phyloP scores from a whole-genome alignment of 2,797 vertebrate species.

The Lepilemur ruficaudatus region DNA sequence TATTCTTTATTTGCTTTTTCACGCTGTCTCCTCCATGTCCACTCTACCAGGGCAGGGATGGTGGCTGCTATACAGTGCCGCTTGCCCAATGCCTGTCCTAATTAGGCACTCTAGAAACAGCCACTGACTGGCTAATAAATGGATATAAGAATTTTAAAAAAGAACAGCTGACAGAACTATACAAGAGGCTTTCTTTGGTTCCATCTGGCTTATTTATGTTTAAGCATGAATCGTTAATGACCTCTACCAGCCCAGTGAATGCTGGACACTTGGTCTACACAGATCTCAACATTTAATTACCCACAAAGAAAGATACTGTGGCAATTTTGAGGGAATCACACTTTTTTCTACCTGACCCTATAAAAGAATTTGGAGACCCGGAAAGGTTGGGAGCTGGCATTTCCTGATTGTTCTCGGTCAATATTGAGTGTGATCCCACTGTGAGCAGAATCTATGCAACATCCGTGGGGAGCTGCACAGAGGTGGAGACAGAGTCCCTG shows the following conservation, averaged over 20 bases:
- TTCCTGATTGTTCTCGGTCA: background rate
- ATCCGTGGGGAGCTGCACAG: background rate
- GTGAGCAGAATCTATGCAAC: background rate
- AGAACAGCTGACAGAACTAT: background rate
- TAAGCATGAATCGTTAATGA: background rate
- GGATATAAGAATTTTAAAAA: background rate
- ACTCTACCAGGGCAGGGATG: background rate
- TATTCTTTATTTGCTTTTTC: background rate
- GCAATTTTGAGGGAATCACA: background rate
- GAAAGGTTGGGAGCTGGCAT: background rate
- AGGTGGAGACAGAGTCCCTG: background rate
- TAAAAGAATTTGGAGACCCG: background rate
- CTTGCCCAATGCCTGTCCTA: background rate
- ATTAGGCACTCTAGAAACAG: background rate
- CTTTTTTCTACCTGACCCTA: background rate
- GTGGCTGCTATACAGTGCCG: too few relatives aligned
- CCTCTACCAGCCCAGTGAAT: background rate
- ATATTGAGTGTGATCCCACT: background rate
- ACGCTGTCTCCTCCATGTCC: too few relatives aligned
- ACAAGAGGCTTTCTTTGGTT: background rate
- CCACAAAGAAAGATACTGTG: background rate
- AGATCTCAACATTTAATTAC: background rate
- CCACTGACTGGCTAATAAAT: background rate
- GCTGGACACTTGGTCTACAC: too few relatives aligned
- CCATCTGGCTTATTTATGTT: background rate